These are phyloP conservation scores for Drosophila kambysellisi DNA, from an alignment of 2,888 invertebrate genomes.

Conservation along the genomic window DNA sequence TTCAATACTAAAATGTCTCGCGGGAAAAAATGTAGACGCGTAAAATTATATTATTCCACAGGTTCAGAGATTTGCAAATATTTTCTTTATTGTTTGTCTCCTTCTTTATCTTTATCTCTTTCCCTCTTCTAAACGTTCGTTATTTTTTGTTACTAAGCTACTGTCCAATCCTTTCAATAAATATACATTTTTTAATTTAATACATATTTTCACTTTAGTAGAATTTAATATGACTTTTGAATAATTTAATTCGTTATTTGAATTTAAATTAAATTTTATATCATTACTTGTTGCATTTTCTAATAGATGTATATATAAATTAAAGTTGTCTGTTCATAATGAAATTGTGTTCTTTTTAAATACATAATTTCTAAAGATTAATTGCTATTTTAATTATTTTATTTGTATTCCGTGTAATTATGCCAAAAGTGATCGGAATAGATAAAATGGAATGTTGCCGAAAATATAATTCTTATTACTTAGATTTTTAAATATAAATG, in stretches of 20 bases:
- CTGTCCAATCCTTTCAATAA: neutral
- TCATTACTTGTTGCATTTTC: neutral
- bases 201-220: neutral
- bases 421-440: neutral
- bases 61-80: neutral
- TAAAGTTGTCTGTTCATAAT: too few species aligned
- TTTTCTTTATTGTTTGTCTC: neutral
- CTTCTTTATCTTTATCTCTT: neutral
- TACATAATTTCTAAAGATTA: neutral
- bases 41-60: neutral
- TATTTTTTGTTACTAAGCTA: neutral
- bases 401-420: neutral
- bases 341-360: too few species aligned
- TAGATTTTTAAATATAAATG: neutral
- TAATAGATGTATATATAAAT: too few species aligned
- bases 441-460: neutral
- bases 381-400: neutral
- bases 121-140: neutral
- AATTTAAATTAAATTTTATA: neutral
- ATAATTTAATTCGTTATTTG: neutral
- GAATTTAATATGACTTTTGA: neutral
- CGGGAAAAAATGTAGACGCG: rapidly evolving
- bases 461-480: neutral
- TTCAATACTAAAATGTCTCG: neutral
- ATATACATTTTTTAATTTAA: neutral